Base-by-base conservation (phyloP, 2,113 vertebrate species). In the Leucosticte australis region DNA sequence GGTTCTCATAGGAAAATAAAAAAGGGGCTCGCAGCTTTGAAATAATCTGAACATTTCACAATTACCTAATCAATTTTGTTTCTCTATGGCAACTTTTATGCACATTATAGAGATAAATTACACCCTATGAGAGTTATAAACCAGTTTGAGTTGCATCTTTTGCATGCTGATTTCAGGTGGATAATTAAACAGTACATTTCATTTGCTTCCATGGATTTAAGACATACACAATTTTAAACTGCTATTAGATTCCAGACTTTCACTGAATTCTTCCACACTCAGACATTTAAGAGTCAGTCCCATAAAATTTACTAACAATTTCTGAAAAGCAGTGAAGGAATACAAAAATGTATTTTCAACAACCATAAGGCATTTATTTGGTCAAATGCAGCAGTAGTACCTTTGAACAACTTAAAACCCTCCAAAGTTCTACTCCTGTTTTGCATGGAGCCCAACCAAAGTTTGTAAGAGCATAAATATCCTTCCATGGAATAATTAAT, bases 381-480 rank as follows among this genome's bases (percentile, higher is more conserved):
- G 26, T 78, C 83, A 92, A 83, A 76, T 22, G 18, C 7, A 10
- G 37, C 20, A 71, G 27, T 10, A 70, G 22, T 35, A 67, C 31
- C 47, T 93, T 56, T 53, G 21, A 92, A 79, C 55, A 37, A 59
- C 41, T 77, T 78, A 41, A 82, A 91, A 80, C 18, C 47, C 80
- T 94, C 27, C 64, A 70, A 68, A 86, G 16, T 81, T 76, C 79
- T 44, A 67, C 44, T 88, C 41, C 68, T 57, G 13, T 83, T 83
- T 70, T 52, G 44, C 47, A 68, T 15, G 31, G 22, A 93, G 49
- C 67, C 41, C 68, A 78, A 74, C 16, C 44, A 42, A 92, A 91
- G 49, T 92, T 93, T 90, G 52, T 55, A 95, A 71, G 53, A 60
- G 13, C 63, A 96, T 83, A 93, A 93, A 96, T 86, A 95, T 64